phyloP scores from a whole-genome alignment of 2,888 invertebrate genomes.

The Nemoura dubitans region DNA sequence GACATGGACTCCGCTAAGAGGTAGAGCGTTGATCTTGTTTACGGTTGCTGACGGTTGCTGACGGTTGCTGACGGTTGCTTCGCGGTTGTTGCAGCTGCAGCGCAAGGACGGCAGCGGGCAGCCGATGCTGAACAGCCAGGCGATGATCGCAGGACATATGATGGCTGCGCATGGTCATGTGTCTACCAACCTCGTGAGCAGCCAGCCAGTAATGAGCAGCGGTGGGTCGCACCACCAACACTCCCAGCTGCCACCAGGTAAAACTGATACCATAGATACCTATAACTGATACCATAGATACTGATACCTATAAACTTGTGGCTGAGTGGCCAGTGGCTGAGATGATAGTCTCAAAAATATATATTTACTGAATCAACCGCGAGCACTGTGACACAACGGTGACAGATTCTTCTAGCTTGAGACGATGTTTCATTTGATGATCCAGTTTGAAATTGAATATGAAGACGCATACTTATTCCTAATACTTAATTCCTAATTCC shows the following conservation, averaged over 20 bases:
- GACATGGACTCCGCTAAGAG: background rate
- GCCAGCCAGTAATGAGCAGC: constrained; percentile 48
- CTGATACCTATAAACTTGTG: too few relatives aligned
- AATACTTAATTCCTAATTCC: too few relatives aligned
- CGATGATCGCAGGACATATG: constrained; percentile 33
- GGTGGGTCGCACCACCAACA: constrained; percentile 32
- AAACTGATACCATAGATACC: constrained; percentile 10
- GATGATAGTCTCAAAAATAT: too few relatives aligned
- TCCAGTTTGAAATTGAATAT: too few relatives aligned
- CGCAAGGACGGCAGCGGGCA: constrained; percentile 46
- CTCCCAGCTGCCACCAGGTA: constrained; percentile 44
- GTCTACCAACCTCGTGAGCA: constrained; percentile 44
- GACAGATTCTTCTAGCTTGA: too few relatives aligned
- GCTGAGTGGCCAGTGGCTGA: too few relatives aligned
- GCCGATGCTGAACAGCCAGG: constrained; percentile 42
- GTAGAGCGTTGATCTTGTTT: background rate
- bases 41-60: background rate
- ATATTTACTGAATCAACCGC: too few relatives aligned
- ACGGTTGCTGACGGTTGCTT: background rate
- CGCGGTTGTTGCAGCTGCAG: constrained; percentile 41
- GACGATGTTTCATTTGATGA: too few relatives aligned
- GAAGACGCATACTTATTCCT: too few relatives aligned
- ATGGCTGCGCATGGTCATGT: constrained; percentile 27
- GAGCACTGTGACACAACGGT: too few relatives aligned
- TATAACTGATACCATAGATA: too few relatives aligned